Evolutionary conservation across 2,113 vertebrate species (phyloP), one percentile per base, ranked within the genome.

Genomic region (Rousettus leschenaultii): DNA sequence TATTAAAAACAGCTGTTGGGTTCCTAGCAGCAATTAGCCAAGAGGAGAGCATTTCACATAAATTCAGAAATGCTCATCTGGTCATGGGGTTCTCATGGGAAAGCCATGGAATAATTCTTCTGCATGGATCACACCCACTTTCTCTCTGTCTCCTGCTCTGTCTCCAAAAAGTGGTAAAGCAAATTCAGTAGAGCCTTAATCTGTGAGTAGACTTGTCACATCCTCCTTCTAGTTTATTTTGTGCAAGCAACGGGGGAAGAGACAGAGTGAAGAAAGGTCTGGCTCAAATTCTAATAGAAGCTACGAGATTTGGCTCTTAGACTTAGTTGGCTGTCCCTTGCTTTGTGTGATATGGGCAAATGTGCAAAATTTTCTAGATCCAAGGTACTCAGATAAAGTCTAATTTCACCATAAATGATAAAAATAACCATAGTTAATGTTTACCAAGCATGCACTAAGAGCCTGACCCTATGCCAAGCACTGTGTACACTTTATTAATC

Each of bases 1-100:
- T 91, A 71, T 75, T 91, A 70, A 86, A 86, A 90, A 68, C 59
- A 93, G 80, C 68, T 92, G 21, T 43, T 87, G 40, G 38, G 14
- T 53, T 90, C 68, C 40, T 33, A 77, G 53, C 5, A 48, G 65
- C 18, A 86, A 51, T 96, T 91, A 63, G 14, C 80, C 85, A 87
- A 70, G 66, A 82, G 88, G 51, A 84, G 22, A 61, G 45, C 53
- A 71, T 82, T 65, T 78, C 71, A 53, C 35, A 22, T 45, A 30
- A 57, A 80, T n/a, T 73, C 22, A 40, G 66, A 79, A 85, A 61
- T 21, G 33, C 55, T 86, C 9, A 11, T 21, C 38, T 74, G 55
- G 83, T 35, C 15, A 5, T 10, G 8, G 30, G 30, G 12, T 38
- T n/a, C 45, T 88, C 63, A 4, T 7, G 15, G 79, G 26, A 38